These are phyloP conservation scores for Dreissena rostriformis DNA, from an alignment of 1,140 invertebrate species.

Conservation along the genomic window DNA sequence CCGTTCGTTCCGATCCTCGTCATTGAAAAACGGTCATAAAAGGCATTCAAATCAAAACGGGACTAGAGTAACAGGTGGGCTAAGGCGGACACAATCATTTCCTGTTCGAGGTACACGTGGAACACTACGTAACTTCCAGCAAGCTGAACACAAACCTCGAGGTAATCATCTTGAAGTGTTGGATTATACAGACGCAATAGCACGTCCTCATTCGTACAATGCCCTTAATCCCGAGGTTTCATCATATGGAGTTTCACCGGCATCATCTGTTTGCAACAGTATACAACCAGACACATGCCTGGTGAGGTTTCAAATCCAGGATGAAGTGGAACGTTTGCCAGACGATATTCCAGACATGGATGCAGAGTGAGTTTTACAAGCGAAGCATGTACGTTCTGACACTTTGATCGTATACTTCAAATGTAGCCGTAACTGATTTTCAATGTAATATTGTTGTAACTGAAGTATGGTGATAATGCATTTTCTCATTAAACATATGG, in stretches of 20 bases:
- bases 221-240: conserved; percentile 31
- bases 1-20: conserved; percentile 54
- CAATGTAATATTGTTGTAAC: too few relatives aligned
- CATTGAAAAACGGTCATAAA: conserved; percentile 32
- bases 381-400: too few relatives aligned
- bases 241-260: too few relatives aligned
- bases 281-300: not conserved
- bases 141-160: not conserved
- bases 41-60: conserved; percentile 37
- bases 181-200: conserved; percentile 23
- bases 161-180: not conserved
- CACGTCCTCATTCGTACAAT: conserved; percentile 63
- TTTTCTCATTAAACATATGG: too few relatives aligned
- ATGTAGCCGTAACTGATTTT: too few relatives aligned
- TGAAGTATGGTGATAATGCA: too few relatives aligned
- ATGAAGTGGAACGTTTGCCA: conserved; percentile 4
- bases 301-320: not conserved
- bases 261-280: too few relatives aligned
- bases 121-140: not conserved
- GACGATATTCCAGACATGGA: conserved; percentile 17
- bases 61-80: conserved; percentile 22
- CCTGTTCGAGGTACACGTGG: conserved; percentile 37
- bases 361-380: not conserved
- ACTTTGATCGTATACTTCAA: too few relatives aligned
- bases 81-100: conserved; percentile 63